Evolutionary conservation across 2,113 vertebrate species (phyloP).

Genomic region (Progne subis): DNA sequence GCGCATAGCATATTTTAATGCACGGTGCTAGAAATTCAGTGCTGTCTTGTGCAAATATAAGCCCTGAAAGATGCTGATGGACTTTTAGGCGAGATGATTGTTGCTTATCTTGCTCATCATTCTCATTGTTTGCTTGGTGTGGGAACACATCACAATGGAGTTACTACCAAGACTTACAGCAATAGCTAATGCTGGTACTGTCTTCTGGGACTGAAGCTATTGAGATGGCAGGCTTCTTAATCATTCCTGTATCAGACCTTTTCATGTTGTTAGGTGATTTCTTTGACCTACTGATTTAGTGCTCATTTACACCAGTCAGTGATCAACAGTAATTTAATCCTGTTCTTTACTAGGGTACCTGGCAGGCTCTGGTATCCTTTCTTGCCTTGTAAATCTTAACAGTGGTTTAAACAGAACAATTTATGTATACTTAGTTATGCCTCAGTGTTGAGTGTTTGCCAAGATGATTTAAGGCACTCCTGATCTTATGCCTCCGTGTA

Average conservation of each 20-base stretch:
- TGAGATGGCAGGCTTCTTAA: background rate
- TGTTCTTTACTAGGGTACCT: background rate
- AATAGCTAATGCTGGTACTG: background rate
- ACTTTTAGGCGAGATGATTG: background rate
- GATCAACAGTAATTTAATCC: background rate
- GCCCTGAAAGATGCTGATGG: background rate
- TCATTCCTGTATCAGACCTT: background rate
- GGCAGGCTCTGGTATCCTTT: background rate
- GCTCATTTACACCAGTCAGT: background rate
- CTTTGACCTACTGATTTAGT: background rate
- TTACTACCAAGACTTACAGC: background rate
- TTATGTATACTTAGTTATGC: background rate
- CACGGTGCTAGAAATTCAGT: constrained; percentile 32
- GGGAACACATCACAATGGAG: background rate
- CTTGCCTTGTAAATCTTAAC: background rate
- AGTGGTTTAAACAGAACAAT: background rate
- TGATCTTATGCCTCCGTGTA: background rate
- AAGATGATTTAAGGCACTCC: background rate
- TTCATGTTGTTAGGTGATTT: background rate
- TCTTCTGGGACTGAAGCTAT: background rate
- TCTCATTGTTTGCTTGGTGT: background rate
- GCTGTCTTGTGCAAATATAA: background rate
- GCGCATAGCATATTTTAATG: constrained; percentile 22
- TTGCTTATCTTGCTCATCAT: background rate
- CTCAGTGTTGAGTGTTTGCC: background rate